Conservation (phyloP, 2,888 invertebrate species). For the Boloria selene region DNA sequence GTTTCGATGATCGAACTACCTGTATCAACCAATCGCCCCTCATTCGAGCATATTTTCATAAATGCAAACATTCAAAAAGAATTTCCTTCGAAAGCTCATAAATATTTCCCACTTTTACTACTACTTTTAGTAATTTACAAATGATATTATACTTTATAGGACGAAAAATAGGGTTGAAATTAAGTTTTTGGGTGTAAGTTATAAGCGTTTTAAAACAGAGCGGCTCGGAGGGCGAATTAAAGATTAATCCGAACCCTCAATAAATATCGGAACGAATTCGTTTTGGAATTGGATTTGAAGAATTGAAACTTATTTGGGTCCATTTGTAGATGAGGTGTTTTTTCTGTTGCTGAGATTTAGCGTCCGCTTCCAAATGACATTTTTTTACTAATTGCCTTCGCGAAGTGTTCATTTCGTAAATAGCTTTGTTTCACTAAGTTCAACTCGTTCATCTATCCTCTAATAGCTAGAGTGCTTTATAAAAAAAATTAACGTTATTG, state of each 20-base stretch:
- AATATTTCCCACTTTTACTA: conserved; percentile 80
- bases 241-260: conserved; percentile 79
- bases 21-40: conserved; percentile 57
- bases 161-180: conserved; percentile 45
- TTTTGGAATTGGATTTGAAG: conserved; percentile 77
- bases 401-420: conserved; percentile 4
- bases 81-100: conserved; percentile 81
- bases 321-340: conserved; percentile 80
- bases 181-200: conserved; percentile 47
- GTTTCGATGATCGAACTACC: too few species aligned
- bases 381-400: conserved; percentile 34
- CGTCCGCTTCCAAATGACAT: conserved; percentile 5
- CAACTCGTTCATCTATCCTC: too few species aligned
- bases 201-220: conserved; percentile 76
- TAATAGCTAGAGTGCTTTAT: not conserved
- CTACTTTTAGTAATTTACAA: conserved; percentile 44
- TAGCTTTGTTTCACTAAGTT: not conserved
- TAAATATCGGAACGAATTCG: conserved; percentile 78
- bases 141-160: conserved; percentile 48
- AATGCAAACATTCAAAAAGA: conserved; percentile 82
- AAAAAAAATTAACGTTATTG: not conserved
- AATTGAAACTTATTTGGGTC: conserved; percentile 76
- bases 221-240: conserved; percentile 64
- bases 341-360: conserved; percentile 46
- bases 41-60: conserved; percentile 81